Conservation (phyloP, 2,888 invertebrate genomes). For the Pogonocherus hispidulus region DNA sequence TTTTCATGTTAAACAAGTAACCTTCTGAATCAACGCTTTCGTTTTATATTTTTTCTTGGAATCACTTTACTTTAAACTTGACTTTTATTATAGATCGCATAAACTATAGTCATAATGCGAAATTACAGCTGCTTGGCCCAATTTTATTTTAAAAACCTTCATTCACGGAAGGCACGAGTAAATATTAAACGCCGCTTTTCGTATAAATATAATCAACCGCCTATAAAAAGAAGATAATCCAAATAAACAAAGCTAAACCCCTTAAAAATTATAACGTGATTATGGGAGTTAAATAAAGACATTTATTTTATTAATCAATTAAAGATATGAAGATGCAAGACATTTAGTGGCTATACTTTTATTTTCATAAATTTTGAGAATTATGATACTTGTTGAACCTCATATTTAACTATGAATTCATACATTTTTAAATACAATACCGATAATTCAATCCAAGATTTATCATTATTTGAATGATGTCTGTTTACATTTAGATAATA, state of each 20-base stretch:
- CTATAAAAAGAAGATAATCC: conserved; percentile 14
- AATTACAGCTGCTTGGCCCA: conserved; percentile 23
- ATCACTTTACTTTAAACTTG: conserved; percentile 11
- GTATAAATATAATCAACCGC: conserved; percentile 22
- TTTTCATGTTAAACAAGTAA: background rate
- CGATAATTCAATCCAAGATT: no score
- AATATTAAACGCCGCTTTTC: conserved; percentile 21
- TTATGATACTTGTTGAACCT: no score
- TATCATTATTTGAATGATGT: no score
- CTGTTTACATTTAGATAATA: no score
- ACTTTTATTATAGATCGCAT: conserved; percentile 18
- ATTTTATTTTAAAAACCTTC: conserved; percentile 28
- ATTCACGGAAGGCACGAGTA: conserved; percentile 22
- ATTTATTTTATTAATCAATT: background rate
- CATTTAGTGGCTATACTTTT: no score
- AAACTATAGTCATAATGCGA: conserved; percentile 28
- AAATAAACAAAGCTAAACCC: conserved; percentile 13
- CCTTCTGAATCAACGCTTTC: conserved; percentile 16
- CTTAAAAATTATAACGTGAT: background rate
- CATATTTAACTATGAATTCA: no score
- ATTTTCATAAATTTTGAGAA: no score
- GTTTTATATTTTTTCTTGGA: conserved; percentile 22
- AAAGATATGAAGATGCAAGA: no score
- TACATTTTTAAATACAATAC: no score
- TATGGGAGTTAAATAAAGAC: background rate